A percentile compares a stretch with the other conserved stretches of the same genome.
Evolutionary conservation across 2,797 vertebrate species (phyloP).

Genomic region (Syngnathus rostellatus): DNA sequence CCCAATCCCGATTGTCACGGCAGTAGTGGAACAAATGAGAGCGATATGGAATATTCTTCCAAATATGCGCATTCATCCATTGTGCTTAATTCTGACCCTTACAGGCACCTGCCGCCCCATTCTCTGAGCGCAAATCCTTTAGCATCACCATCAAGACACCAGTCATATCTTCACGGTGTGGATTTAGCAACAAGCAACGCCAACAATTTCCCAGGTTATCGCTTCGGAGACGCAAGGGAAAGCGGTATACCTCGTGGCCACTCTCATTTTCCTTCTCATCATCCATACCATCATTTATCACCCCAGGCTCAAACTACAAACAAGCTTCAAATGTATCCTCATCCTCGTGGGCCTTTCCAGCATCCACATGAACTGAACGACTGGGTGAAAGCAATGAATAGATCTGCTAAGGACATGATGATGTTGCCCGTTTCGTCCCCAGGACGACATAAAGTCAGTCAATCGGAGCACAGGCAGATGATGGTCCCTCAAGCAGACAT

Average conservation of each 20-base stretch:
- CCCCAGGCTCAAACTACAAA: slow-evolving; percentile 52
- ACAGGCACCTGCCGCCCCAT: slow-evolving; percentile 53
- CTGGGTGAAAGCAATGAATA: slow-evolving; percentile 66
- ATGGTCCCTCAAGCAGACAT: slow-evolving; percentile 54
- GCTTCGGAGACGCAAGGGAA: slow-evolving; percentile 63
- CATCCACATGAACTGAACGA: slow-evolving; percentile 61
- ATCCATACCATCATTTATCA: slow-evolving; percentile 60
- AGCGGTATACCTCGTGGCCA: slow-evolving; percentile 48
- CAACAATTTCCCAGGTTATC: slow-evolving; percentile 55
- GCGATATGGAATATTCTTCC: slow-evolving; percentile 48
- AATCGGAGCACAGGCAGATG: slow-evolving; percentile 61
- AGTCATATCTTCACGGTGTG: slow-evolving; percentile 62
- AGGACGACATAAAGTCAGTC: slow-evolving; percentile 54
- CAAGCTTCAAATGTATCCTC: slow-evolving; percentile 69
- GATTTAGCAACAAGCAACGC: slow-evolving; percentile 54
- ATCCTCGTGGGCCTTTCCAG: slow-evolving; percentile 57
- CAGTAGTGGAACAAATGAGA: slow-evolving; percentile 41
- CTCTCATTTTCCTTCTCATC: slow-evolving; percentile 62
- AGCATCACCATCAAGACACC: slow-evolving; percentile 64
- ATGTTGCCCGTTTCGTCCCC: slow-evolving; percentile 57
- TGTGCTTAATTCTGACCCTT: slow-evolving; percentile 58
- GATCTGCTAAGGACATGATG: slow-evolving; percentile 63
- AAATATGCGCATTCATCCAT: slow-evolving; percentile 54
- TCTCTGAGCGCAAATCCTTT: slow-evolving; percentile 55
- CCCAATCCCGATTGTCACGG: slow-evolving; percentile 44